phyloP scores from a whole-genome alignment of 2,113 vertebrate species.

The Ophthalmotilapia sp. region DNA sequence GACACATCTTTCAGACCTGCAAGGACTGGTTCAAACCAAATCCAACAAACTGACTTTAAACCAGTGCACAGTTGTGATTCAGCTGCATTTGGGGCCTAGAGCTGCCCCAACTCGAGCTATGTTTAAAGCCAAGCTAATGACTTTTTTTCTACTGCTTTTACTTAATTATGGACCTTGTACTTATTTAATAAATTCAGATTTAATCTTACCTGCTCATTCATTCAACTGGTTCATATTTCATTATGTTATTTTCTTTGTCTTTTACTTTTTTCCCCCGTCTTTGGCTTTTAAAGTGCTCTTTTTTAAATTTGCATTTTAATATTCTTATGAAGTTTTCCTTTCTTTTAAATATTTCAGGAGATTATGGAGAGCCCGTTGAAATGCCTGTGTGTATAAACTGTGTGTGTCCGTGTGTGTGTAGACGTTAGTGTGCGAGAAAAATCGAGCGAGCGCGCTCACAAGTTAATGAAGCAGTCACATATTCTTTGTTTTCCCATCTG shows the following conservation, averaged over 20 bases:
- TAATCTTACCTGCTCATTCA: not conserved
- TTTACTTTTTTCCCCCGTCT: not conserved
- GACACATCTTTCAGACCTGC: not conserved
- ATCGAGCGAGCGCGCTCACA: not conserved
- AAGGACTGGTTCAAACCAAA: not conserved
- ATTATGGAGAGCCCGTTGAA: not conserved
- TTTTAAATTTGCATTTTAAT: not conserved
- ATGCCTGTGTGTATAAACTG: not conserved
- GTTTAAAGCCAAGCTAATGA: not conserved
- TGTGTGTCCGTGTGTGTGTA: not conserved
- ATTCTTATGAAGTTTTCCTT: not conserved
- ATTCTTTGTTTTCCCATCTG: slow-evolving; percentile 9
- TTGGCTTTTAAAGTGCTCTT: not conserved
- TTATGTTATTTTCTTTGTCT: not conserved
- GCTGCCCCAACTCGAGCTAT: not conserved
- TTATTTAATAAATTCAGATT: not conserved
- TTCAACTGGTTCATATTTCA: not conserved
- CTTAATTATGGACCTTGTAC: not conserved
- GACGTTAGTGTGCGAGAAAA: not conserved
- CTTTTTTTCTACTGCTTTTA: not conserved
- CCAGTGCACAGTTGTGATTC: not conserved
- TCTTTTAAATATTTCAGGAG: not conserved
- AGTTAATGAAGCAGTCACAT: not conserved
- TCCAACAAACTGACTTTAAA: not conserved
- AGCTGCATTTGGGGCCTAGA: not conserved